These are phyloP conservation scores for Peromyscus maniculatus DNA, from an alignment of 2,113 vertebrate species.

Conservation along the genomic window DNA sequence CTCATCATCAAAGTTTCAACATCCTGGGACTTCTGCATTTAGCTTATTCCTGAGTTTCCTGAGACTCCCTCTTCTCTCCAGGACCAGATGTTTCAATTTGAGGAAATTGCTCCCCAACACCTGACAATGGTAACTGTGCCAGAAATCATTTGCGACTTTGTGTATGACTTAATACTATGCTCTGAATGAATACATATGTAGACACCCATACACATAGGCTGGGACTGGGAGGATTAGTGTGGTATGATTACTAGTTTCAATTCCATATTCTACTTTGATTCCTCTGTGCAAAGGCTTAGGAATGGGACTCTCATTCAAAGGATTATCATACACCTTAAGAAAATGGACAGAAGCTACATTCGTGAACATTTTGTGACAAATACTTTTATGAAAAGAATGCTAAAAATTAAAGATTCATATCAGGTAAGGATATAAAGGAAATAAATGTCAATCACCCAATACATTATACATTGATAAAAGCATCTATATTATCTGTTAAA, in stretches of 20 bases:
- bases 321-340: constrained; percentile 52
- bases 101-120: background rate
- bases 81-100: background rate
- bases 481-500: background rate
- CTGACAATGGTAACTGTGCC: background rate
- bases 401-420: constrained; percentile 79
- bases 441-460: constrained; percentile 50
- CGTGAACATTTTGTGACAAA: constrained; percentile 62
- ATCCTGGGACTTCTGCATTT: background rate
- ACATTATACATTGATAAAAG: constrained; percentile 35
- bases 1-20: background rate
- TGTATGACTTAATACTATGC: background rate
- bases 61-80: background rate
- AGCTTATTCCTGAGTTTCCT: background rate
- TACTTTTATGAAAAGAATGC: constrained; percentile 58
- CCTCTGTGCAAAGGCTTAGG: background rate
- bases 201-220: no score
- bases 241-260: background rate
- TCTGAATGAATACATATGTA: background rate
- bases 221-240: background rate
- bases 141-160: background rate
- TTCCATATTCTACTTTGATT: background rate
- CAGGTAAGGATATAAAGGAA: constrained; percentile 64
- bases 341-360: constrained; percentile 49
- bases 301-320: constrained; percentile 40